Conservation (phyloP, 1,140 invertebrate species). For the Solen grandis region DNA sequence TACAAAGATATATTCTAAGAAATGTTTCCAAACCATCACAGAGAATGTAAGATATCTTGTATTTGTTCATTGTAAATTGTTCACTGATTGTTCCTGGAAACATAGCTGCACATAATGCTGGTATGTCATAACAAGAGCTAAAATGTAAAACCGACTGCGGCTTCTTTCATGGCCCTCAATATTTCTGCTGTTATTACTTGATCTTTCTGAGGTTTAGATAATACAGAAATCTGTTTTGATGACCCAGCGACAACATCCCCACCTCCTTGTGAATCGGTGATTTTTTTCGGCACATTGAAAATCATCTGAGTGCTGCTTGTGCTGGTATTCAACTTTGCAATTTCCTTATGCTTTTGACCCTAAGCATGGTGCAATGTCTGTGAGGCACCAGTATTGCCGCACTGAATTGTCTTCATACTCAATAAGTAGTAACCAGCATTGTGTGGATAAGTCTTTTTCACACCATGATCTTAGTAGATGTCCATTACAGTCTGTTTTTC, state of each 20-base stretch:
- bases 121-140: too few species aligned
- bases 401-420: neutral
- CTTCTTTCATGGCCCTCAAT: slow-evolving; percentile 13
- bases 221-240: slow-evolving; percentile 15
- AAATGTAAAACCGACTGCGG: slow-evolving; percentile 9
- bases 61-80: neutral
- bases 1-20: slow-evolving; percentile 13
- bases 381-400: too few species aligned
- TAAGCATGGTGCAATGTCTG: slow-evolving; percentile 12
- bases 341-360: too few species aligned
- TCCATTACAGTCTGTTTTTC: too few species aligned
- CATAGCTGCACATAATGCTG: too few species aligned
- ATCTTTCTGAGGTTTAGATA: slow-evolving; percentile 5
- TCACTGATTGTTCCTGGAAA: slow-evolving; percentile 28
- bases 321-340: neutral
- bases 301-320: slow-evolving; percentile 9
- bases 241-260: slow-evolving; percentile 7
- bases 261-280: neutral
- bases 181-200: slow-evolving; percentile 16
- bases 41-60: too few species aligned
- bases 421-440: slow-evolving; percentile 13
- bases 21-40: slow-evolving; percentile 20
- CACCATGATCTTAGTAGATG: slow-evolving; percentile 14
- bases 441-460: slow-evolving; percentile 13
- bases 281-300: neutral